Evolutionary conservation across 2,888 invertebrate species (phyloP).

Genomic region (Eledona agricola): DNA sequence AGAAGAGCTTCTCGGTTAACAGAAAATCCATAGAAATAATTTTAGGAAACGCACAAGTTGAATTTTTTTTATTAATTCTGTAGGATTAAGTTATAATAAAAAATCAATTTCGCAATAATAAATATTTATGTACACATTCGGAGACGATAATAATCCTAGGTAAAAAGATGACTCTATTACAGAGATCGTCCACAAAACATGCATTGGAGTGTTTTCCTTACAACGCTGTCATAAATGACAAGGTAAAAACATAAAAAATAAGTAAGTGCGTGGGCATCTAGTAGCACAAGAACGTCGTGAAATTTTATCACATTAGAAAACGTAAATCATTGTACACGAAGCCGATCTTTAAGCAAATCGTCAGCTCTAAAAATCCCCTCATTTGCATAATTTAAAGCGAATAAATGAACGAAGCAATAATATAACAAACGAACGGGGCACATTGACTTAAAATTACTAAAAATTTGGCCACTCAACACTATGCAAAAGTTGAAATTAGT

Average conservation of each 20-base stretch:
- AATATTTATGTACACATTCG: conserved; percentile 16
- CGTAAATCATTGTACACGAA: too few species aligned
- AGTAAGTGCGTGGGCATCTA: conserved; percentile 30
- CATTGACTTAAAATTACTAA: too few species aligned
- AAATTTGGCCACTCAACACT: too few species aligned
- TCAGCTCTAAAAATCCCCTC: too few species aligned
- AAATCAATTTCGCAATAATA: conserved; percentile 15
- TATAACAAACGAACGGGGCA: too few species aligned
- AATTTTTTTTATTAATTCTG: conserved; percentile 20
- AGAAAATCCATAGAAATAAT: too few species aligned
- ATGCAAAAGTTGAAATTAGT: too few species aligned
- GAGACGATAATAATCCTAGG: conserved; percentile 18
- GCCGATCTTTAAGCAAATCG: too few species aligned
- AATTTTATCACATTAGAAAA: conserved; percentile 26
- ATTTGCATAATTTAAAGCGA: too few species aligned
- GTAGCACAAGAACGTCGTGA: conserved; percentile 11
- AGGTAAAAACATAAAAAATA: conserved; percentile 36
- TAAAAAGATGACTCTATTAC: conserved; percentile 33
- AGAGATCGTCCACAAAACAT: conserved; percentile 44
- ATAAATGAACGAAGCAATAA: too few species aligned
- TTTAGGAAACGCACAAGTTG: neutral
- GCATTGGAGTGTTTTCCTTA: conserved; percentile 57
- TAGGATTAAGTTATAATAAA: conserved; percentile 27
- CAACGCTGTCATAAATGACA: conserved; percentile 47
- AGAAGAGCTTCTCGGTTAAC: too few species aligned